Percentiles rank a stretch among this genome's conserved stretches.
Evolutionary conservation across 2,797 vertebrate genomes (phyloP).

Genomic region (Brachyalestes nurse): DNA sequence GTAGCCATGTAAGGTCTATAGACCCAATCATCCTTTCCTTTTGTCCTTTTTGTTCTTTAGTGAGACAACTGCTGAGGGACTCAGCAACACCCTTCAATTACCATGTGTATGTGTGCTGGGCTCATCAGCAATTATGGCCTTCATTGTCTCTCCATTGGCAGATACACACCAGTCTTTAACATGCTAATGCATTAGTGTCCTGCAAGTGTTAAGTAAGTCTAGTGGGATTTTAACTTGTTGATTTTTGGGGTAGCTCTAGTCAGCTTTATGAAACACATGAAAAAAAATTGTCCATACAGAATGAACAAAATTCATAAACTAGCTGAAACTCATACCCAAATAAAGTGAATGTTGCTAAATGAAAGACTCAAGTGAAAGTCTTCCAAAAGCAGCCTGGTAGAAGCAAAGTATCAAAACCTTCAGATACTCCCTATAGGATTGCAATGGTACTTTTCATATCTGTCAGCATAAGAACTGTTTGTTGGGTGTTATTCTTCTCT

Average conservation of each 20-base stretch:
- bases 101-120: conserved; percentile 58
- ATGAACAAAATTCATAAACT: background rate
- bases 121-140: conserved; percentile 49
- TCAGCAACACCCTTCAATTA: conserved; percentile 61
- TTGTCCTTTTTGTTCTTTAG: conserved; percentile 52
- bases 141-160: conserved; percentile 46
- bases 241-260: background rate
- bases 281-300: background rate
- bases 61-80: conserved; percentile 50
- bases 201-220: conserved; percentile 47
- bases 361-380: too few relatives aligned
- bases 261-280: conserved; percentile 8
- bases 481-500: too few relatives aligned
- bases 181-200: conserved; percentile 48
- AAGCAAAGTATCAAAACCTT: too few relatives aligned
- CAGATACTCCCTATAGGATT: too few relatives aligned
- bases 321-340: too few relatives aligned
- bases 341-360: too few relatives aligned
- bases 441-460: too few relatives aligned
- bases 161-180: conserved; percentile 50
- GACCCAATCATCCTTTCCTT: conserved; percentile 51
- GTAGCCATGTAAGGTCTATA: conserved; percentile 67
- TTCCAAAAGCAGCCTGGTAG: too few relatives aligned
- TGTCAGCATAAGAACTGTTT: too few relatives aligned
- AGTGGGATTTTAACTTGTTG: conserved; percentile 26